Conservation (phyloP, 2,113 vertebrate species). For the Callionymus lyra region DNA sequence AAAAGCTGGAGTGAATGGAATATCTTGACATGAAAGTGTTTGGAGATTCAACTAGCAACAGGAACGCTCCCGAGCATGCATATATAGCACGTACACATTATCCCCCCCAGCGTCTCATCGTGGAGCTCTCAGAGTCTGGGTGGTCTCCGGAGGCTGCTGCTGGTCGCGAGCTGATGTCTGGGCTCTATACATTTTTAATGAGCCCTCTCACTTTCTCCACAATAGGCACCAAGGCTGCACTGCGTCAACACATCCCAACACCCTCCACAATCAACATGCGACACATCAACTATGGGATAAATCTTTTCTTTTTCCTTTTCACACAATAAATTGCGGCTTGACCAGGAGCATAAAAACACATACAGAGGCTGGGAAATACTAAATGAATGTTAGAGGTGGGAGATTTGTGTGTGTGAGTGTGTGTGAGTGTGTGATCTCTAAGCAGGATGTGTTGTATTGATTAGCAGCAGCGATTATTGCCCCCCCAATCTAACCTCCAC, state of each 20-base stretch:
- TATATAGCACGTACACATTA: not conserved
- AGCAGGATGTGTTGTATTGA: constrained; percentile 65
- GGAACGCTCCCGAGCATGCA: not conserved
- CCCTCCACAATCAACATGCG: constrained; percentile 9
- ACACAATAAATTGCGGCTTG: constrained; percentile 15
- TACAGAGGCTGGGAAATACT: constrained; percentile 22
- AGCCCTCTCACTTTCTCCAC: constrained; percentile 60
- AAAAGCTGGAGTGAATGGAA: constrained; percentile 27
- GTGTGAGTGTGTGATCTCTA: constrained; percentile 21
- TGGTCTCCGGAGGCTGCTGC: constrained; percentile 32
- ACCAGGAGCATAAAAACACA: constrained; percentile 3
- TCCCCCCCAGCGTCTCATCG: constrained; percentile 1
- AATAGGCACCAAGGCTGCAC: constrained; percentile 60
- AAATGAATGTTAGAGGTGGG: constrained; percentile 16
- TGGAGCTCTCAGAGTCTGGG: constrained; percentile 12
- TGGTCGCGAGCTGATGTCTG: constrained; percentile 40
- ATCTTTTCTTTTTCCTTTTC: constrained; percentile 4
- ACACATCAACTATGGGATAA: constrained; percentile 2
- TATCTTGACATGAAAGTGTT: no score
- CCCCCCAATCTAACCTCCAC: constrained; percentile 44
- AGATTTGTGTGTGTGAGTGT: constrained; percentile 13
- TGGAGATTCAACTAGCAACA: no score
- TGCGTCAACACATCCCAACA: constrained; percentile 55
- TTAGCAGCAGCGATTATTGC: constrained; percentile 49
- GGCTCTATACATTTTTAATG: constrained; percentile 56